Evolutionary conservation across 2,888 invertebrate genomes (phyloP).

Genomic region (Gastrophysa polygoni): DNA sequence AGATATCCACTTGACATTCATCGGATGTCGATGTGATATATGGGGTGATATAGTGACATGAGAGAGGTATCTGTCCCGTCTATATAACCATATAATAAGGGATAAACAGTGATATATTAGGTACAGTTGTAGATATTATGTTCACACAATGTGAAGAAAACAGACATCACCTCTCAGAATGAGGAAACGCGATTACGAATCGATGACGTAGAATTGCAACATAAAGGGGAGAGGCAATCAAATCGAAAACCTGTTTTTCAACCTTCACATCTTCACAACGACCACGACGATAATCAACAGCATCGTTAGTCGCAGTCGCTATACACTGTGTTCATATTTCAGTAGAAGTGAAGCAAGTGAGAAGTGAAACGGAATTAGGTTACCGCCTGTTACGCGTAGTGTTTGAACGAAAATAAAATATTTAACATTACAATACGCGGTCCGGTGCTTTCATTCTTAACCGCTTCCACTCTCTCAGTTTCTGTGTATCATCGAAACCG

Average conservation of each 20-base stretch:
- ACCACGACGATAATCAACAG: neutral
- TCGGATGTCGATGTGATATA: too few species aligned
- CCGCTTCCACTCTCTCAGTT: slow-evolving; percentile 3
- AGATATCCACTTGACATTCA: too few species aligned
- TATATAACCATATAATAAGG: too few species aligned
- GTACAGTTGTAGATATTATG: too few species aligned
- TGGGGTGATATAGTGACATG: too few species aligned
- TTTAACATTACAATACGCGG: neutral
- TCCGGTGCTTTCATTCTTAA: neutral
- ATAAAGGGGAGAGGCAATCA: slow-evolving; percentile 20
- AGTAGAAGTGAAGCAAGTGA: neutral
- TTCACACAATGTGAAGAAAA: too few species aligned
- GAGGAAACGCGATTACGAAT: slow-evolving; percentile 20
- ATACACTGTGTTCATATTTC: slow-evolving; percentile 15
- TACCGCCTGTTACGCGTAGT: neutral
- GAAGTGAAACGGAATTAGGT: neutral
- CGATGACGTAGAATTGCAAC: slow-evolving; percentile 24
- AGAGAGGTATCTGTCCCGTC: too few species aligned
- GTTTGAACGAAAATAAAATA: neutral
- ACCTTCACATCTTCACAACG: slow-evolving; percentile 19
- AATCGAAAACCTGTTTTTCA: slow-evolving; percentile 37
- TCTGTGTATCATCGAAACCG: slow-evolving; percentile 4
- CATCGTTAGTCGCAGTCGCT: neutral
- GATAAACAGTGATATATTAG: too few species aligned
- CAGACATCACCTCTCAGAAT: slow-evolving; percentile 3